Evolutionary conservation across 1,140 invertebrate genomes (phyloP).

Genomic region (Wasmannia auropunctata): DNA sequence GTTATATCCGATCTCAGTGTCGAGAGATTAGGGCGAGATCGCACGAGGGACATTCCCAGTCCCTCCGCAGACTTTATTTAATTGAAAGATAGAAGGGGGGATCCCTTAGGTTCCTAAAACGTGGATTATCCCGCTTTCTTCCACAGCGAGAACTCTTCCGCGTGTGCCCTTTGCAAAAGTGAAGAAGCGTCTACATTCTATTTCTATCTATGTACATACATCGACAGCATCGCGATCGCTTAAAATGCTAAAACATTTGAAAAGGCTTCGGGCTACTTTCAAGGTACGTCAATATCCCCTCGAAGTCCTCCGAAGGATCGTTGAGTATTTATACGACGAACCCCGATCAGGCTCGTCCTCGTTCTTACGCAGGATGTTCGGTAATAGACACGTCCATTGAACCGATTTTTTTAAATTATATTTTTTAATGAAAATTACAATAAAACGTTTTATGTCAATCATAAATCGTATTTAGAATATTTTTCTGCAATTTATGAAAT

Average conservation of each 20-base stretch:
- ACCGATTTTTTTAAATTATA: background rate
- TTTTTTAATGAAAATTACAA: background rate
- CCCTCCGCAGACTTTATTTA: background rate
- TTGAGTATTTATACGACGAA: slow-evolving; percentile 41
- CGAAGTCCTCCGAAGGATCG: slow-evolving; percentile 60
- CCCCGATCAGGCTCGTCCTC: background rate
- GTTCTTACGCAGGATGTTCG: background rate
- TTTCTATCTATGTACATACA: slow-evolving; percentile 68
- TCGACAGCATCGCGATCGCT: slow-evolving; percentile 37
- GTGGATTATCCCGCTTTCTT: slow-evolving; percentile 12
- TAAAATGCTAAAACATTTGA: slow-evolving; percentile 64
- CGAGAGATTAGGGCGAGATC: slow-evolving; percentile 21
- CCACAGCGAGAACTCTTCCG: background rate
- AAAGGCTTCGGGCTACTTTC: slow-evolving; percentile 78
- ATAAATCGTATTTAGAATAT: background rate
- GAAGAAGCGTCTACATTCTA: slow-evolving; percentile 30
- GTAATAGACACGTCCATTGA: background rate
- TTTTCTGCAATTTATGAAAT: background rate
- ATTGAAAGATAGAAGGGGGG: slow-evolving; percentile 43
- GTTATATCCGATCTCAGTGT: background rate
- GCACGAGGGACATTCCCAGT: background rate
- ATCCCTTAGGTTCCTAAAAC: background rate
- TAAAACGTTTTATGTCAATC: too few relatives aligned
- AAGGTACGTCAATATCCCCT: slow-evolving; percentile 78
- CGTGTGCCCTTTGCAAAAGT: slow-evolving; percentile 20